These are phyloP conservation scores for Nothoprocta pentlandii DNA, from an alignment of 2,113 vertebrate species.

Conservation along the genomic window DNA sequence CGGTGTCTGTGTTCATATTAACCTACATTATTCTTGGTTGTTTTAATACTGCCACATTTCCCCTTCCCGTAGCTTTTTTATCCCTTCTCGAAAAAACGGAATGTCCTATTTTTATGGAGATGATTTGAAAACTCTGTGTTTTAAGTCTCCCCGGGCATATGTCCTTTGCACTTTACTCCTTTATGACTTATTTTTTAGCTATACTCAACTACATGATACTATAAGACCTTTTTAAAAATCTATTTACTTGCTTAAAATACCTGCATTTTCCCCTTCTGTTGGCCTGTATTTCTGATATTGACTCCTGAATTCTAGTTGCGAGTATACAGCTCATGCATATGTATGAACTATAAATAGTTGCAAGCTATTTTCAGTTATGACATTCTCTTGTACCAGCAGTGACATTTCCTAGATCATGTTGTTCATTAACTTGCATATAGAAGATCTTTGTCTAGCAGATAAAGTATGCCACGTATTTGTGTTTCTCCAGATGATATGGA, in stretches of 20 bases:
- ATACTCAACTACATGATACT: neutral
- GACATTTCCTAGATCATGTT: neutral
- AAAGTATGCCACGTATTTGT: neutral
- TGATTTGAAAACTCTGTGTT: neutral
- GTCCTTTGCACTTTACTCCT: neutral
- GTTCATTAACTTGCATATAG: neutral
- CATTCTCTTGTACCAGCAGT: neutral
- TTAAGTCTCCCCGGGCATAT: neutral
- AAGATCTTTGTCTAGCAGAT: neutral
- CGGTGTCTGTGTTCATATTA: neutral
- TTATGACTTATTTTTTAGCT: neutral
- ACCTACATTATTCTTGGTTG: accelerated
- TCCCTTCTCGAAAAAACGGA: neutral
- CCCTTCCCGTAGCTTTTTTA: neutral
- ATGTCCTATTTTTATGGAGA: neutral
- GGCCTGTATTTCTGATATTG: neutral
- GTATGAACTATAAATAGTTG: neutral
- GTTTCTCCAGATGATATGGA: neutral
- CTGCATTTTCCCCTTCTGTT: neutral
- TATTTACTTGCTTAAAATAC: neutral
- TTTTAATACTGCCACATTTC: neutral
- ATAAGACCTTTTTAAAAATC: neutral
- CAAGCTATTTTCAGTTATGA: neutral
- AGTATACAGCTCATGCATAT: neutral
- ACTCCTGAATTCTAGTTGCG: neutral